These are phyloP conservation scores for Pseudobourletiella spinata DNA, from an alignment of 1,140 invertebrate genomes.

Conservation along the genomic window DNA sequence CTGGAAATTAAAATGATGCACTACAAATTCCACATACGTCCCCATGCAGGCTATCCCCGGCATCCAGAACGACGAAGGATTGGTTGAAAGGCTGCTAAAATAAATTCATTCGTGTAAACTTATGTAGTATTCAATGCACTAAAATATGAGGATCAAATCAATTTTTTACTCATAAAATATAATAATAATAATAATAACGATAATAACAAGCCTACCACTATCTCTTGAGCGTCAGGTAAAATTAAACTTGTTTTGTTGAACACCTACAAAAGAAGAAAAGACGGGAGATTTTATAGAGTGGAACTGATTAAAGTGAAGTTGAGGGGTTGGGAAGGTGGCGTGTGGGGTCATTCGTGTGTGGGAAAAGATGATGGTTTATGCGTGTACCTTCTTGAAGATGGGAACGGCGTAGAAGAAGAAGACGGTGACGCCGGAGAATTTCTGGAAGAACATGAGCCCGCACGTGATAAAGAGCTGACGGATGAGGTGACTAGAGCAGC, in stretches of 20 bases:
- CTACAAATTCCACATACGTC: background rate
- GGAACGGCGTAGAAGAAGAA: conserved; percentile 74
- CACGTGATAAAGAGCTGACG: conserved; percentile 67
- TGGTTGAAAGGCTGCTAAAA: conserved; percentile 2
- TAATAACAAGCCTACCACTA: background rate
- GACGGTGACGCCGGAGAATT: conserved; percentile 69
- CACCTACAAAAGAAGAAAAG: too few species aligned
- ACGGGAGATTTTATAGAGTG: too few species aligned
- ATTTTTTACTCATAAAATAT: background rate
- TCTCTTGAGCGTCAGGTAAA: background rate
- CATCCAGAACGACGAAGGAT: background rate
- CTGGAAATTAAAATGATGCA: background rate
- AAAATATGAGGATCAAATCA: too few species aligned
- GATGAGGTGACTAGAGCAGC: conserved; percentile 38
- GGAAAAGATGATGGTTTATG: too few species aligned
- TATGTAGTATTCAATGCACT: too few species aligned
- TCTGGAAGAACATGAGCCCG: conserved; percentile 73
- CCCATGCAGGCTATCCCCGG: background rate
- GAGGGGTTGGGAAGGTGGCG: too few species aligned
- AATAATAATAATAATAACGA: background rate
- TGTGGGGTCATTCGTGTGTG: too few species aligned
- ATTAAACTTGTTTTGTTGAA: background rate
- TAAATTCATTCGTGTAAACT: too few species aligned
- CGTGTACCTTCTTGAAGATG: conserved; percentile 51
- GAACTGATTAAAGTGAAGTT: too few species aligned